These are phyloP conservation scores for Catocala sponsa DNA, from an alignment of 2,888 invertebrate species.

Conservation along the genomic window DNA sequence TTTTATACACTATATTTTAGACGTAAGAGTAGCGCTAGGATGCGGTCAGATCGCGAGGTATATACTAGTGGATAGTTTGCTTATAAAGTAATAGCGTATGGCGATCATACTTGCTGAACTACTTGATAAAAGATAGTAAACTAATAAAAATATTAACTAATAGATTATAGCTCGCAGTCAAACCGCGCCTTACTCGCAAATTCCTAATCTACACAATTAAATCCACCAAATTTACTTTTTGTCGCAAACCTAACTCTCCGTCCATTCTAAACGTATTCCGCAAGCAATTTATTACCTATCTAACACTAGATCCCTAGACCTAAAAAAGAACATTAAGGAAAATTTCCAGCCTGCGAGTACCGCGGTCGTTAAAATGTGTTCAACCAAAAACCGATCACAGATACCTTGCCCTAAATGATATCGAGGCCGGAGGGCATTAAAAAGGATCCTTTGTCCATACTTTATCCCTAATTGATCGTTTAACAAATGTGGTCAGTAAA, in stretches of 20 bases:
- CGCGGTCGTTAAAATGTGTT: conserved; percentile 11
- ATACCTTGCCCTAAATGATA: conserved; percentile 19
- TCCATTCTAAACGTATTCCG: conserved; percentile 21
- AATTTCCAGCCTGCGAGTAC: conserved; percentile 12
- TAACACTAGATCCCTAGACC: conserved; percentile 10
- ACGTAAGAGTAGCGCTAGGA: too few relatives aligned
- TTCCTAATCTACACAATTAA: conserved; percentile 22
- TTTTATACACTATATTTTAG: too few relatives aligned
- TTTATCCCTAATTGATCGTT: conserved; percentile 33
- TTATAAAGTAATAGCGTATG: too few relatives aligned
- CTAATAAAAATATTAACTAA: too few relatives aligned
- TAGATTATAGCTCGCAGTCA: background rate
- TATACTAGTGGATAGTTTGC: too few relatives aligned
- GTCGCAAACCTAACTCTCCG: conserved; percentile 16
- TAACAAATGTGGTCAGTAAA: conserved; percentile 10
- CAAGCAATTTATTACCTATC: conserved; percentile 40
- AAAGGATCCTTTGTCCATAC: conserved; percentile 20
- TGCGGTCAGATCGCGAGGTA: too few relatives aligned
- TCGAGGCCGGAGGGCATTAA: conserved; percentile 11
- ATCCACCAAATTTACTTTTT: conserved; percentile 19
- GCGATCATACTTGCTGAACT: too few relatives aligned
- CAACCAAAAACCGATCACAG: conserved; percentile 19
- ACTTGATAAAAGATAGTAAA: too few relatives aligned
- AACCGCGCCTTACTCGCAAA: background rate
- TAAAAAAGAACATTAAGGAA: conserved; percentile 31